Percentiles rank a stretch among this genome's conserved stretches.
Conservation (phyloP, 2,797 vertebrate species). For the Phrynocephalus vlangalii region DNA sequence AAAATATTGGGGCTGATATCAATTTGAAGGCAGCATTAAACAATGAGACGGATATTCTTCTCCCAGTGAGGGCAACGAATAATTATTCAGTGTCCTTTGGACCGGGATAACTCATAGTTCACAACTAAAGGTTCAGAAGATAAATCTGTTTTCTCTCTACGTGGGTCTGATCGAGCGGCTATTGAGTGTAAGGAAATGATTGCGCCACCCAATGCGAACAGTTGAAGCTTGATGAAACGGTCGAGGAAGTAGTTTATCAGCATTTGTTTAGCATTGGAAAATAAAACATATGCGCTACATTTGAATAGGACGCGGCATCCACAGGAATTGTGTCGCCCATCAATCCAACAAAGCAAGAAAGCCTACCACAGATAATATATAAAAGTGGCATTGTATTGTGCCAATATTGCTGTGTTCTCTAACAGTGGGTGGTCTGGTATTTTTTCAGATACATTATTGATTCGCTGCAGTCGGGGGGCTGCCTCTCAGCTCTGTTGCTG, state of each 20-base stretch:
- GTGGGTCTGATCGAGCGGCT: slow-evolving; percentile 63
- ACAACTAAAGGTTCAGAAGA: slow-evolving; percentile 58
- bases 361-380: slow-evolving; percentile 54
- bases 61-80: slow-evolving; percentile 51
- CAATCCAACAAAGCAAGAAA: slow-evolving; percentile 58
- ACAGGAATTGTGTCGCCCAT: slow-evolving; percentile 60
- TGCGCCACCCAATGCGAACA: slow-evolving; percentile 51
- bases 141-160: slow-evolving; percentile 68
- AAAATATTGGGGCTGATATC: slow-evolving; percentile 45
- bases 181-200: slow-evolving; percentile 61
- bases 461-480: background rate
- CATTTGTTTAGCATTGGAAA: slow-evolving; percentile 72
- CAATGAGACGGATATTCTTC: slow-evolving; percentile 31
- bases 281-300: slow-evolving; percentile 71
- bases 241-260: slow-evolving; percentile 71
- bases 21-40: slow-evolving; percentile 63
- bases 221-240: slow-evolving; percentile 70
- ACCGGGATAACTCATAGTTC: slow-evolving; percentile 58
- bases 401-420: slow-evolving; percentile 68
- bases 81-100: slow-evolving; percentile 64
- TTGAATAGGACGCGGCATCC: slow-evolving; percentile 61
- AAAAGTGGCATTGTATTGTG: slow-evolving; percentile 58
- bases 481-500: background rate
- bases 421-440: slow-evolving; percentile 56
- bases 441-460: slow-evolving; percentile 70